Evolutionary conservation across 2,888 invertebrate species (phyloP), one percentile per base, ranked within the genome.

Genomic region (Eristalis pertinax): DNA sequence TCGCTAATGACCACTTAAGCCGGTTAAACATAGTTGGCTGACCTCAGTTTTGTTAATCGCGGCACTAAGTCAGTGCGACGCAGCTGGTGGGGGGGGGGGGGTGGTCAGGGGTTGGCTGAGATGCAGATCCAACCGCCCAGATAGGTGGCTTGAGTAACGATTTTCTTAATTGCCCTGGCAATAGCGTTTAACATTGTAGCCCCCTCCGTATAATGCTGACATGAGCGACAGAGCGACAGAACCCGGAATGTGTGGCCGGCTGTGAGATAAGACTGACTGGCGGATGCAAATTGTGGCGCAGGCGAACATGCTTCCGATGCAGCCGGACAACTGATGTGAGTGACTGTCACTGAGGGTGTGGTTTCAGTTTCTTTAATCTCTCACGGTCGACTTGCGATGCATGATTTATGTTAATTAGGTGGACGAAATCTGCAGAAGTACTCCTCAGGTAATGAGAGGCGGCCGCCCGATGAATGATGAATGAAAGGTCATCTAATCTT

Each of bases 41-140:
- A 62, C 69, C 69, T 70, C 56, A 19, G 78, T 38, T 64, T 70
- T 70, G 38, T 64, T 64, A 64, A 78, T 70, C 56, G 64, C 64
- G 35, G 56, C 43, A 29, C 65, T 60, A 41, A 62, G 68, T 35
- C 38, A 50, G 62, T 35, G 60, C 50, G 60, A 26, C 29, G 19
- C 5, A 2, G 11, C 11, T 4, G 15, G 3, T 29, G 13, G 2
- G 13, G 29, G n/a, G 11, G 29, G 32, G 7, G 1, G 2, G 26
- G 15, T 15, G 5, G 22, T n/a, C n/a, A n/a, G 38, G 11, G n/a
- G 10, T 22, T 32, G 32, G 1, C 1, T 8, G 22, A 19, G 11
- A 22, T 15, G 63, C 13, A 68, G 62, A 77, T 70, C 35, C 38
- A n/a, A 58, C 24, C 62, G 41, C 62, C 41, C 41, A n/a, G 50